phyloP scores from a whole-genome alignment of 2,797 vertebrate species.

The Stomatorhinus walkeri region DNA sequence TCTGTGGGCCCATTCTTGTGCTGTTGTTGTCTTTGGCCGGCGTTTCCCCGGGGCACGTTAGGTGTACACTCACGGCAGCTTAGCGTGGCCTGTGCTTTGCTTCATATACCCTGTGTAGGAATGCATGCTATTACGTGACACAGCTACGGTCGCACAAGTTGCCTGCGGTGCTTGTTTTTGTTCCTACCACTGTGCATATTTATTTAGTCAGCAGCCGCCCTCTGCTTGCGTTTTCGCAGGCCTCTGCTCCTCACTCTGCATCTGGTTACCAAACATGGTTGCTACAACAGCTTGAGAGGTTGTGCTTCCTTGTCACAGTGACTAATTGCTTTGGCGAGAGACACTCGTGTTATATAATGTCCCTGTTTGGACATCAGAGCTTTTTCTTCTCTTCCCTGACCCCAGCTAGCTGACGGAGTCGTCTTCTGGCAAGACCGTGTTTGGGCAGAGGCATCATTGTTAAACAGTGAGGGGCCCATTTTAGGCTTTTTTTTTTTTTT shows the following conservation, averaged over 20 bases:
- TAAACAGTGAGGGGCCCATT: background rate
- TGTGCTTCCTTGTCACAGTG: slow-evolving; percentile 15
- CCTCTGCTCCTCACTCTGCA: background rate
- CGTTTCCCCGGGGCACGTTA: background rate
- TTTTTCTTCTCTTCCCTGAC: background rate
- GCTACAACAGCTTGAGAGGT: slow-evolving; percentile 20
- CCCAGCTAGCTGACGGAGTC: background rate
- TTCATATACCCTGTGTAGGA: background rate
- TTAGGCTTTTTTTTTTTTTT: background rate
- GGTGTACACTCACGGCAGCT: background rate
- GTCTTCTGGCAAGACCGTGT: background rate
- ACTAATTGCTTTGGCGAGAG: slow-evolving; percentile 16
- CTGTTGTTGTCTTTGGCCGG: background rate
- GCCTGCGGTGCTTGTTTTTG: slow-evolving; percentile 12
- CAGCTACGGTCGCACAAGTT: background rate
- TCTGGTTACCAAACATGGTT: slow-evolving; percentile 22
- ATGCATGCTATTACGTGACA: background rate
- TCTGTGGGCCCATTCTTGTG: background rate
- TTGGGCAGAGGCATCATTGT: background rate
- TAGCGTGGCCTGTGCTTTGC: background rate
- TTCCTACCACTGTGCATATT: background rate
- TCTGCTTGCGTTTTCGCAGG: background rate
- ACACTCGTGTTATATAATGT: background rate
- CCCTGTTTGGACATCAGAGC: background rate
- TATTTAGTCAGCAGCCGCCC: slow-evolving; percentile 17